Evolutionary conservation across 2,797 vertebrate species (phyloP).

Genomic region (Adrianichthys oophorus): DNA sequence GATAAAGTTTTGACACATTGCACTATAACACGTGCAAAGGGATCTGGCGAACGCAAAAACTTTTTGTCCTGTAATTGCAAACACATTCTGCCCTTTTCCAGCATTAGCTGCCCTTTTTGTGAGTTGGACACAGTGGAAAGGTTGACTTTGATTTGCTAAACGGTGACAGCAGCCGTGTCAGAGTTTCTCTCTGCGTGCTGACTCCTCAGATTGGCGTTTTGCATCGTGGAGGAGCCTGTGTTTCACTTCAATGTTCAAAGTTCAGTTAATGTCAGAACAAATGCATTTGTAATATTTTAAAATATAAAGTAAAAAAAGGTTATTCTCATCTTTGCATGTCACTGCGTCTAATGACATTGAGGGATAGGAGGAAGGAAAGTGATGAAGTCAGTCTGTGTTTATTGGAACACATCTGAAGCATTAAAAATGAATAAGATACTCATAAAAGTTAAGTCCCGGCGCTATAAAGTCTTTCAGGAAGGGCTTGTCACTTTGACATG

Average conservation of each 20-base stretch:
- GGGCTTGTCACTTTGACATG: conserved; percentile 27
- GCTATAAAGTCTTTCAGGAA: conserved; percentile 16
- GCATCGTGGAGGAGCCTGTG: neutral
- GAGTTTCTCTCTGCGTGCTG: conserved; percentile 11
- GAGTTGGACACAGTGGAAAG: conserved; percentile 56
- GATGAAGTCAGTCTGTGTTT: conserved; percentile 54
- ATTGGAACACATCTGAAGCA: conserved; percentile 48
- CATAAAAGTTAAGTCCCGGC: conserved; percentile 55
- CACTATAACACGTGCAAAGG: neutral
- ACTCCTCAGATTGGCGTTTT: conserved; percentile 14
- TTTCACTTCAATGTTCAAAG: neutral
- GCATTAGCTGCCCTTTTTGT: conserved; percentile 46
- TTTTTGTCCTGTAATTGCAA: conserved; percentile 27
- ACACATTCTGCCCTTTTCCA: conserved; percentile 38
- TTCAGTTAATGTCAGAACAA: no score
- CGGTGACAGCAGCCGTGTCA: conserved; percentile 26
- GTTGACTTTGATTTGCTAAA: conserved; percentile 56
- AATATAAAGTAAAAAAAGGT: no score
- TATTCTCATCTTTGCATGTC: conserved; percentile 15
- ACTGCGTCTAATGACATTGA: conserved; percentile 4
- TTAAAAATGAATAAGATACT: conserved; percentile 55
- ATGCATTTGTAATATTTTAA: no score
- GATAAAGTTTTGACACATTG: no score
- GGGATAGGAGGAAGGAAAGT: conserved; percentile 27
- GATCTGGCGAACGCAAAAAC: neutral